Evolutionary conservation across 2,888 invertebrate genomes (phyloP), one percentile per base, ranked within the genome.

Genomic region (Leucophora obtusa): DNA sequence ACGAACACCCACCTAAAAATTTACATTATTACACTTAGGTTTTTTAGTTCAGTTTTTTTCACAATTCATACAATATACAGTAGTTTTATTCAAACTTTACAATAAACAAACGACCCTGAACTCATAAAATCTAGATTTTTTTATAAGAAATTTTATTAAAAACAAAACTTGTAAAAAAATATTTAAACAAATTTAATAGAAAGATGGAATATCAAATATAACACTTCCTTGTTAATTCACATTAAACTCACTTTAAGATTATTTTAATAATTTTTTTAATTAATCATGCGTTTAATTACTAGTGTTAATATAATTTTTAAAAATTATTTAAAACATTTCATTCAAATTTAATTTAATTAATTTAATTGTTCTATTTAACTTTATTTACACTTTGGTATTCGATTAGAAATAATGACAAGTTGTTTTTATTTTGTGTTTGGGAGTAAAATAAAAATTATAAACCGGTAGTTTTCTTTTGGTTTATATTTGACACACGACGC

Each of bases 51-150:
- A 51, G 63, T 56, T 56, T 21, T 72, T 18, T 33, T 18, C 59
- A 66, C 51, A 71, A 56, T 14, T 50, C 50, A 59, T 35, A 51
- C 33, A 56, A 54, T 58, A 53, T 63, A 18, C 21, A 76, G 69
- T 76, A 75, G 68, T 75, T 74, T 68, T 68, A 56, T 54, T 70
- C 24, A 59, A 81, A 76, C 72, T 53, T 56, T 54, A 63, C 38
- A 69, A 69, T 75, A 69, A 65, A 66, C 60, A 79, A 76, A 79
- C 76, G 82, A 79, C 82, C 82, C 76, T 82, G 82, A 82, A 82
- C 79, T 79, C 78, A 69, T 1, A 58, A 14, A 69, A 58, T 47
- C 47, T 9, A 0, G 60, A 28, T n/a, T 38, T 21, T 24, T 47
- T 28, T 21, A 21, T 38, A 21, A 21, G 62, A 28, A 51, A 5